phyloP scores from a whole-genome alignment of 2,888 invertebrate genomes.

The Mythimna albipuncta region DNA sequence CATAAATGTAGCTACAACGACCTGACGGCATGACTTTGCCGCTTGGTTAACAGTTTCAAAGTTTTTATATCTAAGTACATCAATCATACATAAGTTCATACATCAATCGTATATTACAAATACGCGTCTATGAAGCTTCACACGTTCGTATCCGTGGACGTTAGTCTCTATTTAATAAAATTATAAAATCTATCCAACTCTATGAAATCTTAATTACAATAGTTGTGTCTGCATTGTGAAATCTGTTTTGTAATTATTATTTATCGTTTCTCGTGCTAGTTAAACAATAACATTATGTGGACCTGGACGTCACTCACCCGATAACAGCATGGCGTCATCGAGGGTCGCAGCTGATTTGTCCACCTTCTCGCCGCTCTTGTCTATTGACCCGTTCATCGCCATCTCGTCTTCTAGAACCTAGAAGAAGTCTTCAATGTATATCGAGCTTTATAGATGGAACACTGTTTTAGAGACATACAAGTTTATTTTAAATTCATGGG shows the following conservation, averaged over 20 bases:
- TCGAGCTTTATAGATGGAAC: not conserved
- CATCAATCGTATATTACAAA: too few relatives aligned
- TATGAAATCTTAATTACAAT: not conserved
- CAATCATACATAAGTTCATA: too few relatives aligned
- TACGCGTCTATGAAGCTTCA: too few relatives aligned
- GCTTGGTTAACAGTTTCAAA: too few relatives aligned
- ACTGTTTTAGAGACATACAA: not conserved
- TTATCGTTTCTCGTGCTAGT: slow-evolving; percentile 1
- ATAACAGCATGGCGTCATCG: slow-evolving; percentile 84
- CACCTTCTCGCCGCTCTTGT: slow-evolving; percentile 65
- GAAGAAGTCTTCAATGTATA: slow-evolving; percentile 4
- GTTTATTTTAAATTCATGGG: not conserved
- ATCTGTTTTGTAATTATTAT: slow-evolving; percentile 4
- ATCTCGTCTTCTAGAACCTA: slow-evolving; percentile 64
- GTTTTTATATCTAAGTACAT: too few relatives aligned
- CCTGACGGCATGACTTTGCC: too few relatives aligned
- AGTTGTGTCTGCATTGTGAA: not conserved
- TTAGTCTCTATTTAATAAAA: too few relatives aligned
- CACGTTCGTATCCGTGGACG: too few relatives aligned
- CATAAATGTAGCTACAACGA: too few relatives aligned
- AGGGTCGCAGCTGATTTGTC: slow-evolving; percentile 73
- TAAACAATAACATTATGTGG: slow-evolving; percentile 24
- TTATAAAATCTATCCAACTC: not conserved
- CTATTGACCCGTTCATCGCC: slow-evolving; percentile 68
- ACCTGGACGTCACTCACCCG: slow-evolving; percentile 73